A percentile compares a stretch with the other conserved stretches of the same genome.
Conservation (phyloP, 2,888 invertebrate genomes). For the Anticlea derivata region DNA sequence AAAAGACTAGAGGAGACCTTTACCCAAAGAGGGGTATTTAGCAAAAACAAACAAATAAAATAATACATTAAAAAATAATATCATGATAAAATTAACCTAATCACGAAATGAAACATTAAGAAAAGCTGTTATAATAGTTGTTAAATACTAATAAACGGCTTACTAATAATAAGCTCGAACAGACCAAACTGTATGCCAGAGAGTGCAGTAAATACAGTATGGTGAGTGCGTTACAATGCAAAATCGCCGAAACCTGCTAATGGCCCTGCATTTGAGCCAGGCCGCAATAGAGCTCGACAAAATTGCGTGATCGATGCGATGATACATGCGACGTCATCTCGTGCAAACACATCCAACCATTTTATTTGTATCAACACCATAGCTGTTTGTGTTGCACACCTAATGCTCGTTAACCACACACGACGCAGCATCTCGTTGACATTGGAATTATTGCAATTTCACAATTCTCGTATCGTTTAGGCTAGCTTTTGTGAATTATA, state of each 20-base stretch:
- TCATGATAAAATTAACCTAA: too few species aligned
- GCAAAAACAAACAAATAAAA: too few species aligned
- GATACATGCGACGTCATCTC: background rate
- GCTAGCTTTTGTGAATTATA: background rate
- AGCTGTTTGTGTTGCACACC: background rate
- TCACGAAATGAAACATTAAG: too few species aligned
- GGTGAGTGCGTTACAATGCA: background rate
- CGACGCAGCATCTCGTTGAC: constrained; percentile 14
- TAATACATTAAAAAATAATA: too few species aligned
- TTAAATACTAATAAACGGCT: too few species aligned
- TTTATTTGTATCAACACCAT: background rate
- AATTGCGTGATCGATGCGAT: constrained; percentile 1
- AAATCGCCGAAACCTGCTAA: too few species aligned
- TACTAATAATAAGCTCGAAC: too few species aligned
- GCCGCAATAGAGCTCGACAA: background rate
- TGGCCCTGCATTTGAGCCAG: background rate
- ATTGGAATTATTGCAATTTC: constrained; percentile 6
- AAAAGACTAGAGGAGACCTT: too few species aligned
- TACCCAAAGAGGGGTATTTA: too few species aligned
- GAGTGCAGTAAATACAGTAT: too few species aligned
- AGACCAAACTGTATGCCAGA: too few species aligned
- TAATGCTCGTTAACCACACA: constrained; percentile 6
- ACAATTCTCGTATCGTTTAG: background rate
- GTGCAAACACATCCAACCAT: background rate
- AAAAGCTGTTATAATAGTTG: too few species aligned